Evolutionary conservation across 2,113 vertebrate species (phyloP).

Genomic region (Oncorhynchus keta): DNA sequence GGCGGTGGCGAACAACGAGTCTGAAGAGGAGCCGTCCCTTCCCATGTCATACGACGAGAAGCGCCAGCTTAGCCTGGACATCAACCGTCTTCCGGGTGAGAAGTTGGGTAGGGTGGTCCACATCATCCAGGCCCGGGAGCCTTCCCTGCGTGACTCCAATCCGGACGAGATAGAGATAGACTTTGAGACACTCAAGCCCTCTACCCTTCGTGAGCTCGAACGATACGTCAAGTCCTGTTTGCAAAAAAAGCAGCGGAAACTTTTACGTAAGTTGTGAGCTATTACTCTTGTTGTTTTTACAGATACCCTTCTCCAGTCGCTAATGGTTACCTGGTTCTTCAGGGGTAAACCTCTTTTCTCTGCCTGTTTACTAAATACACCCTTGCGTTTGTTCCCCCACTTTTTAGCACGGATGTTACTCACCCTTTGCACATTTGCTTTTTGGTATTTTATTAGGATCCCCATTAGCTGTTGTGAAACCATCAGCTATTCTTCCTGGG

Average conservation of each 20-base stretch:
- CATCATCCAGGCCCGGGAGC: conserved; percentile 96
- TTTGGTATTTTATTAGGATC: no score
- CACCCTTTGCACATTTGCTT: background rate
- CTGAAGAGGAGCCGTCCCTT: conserved; percentile 89
- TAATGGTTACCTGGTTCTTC: conserved; percentile 35
- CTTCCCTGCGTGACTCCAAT: conserved; percentile 96
- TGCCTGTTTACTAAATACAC: conserved; percentile 44
- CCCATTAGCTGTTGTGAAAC: no score
- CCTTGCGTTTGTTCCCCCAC: background rate
- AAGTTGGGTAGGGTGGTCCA: conserved; percentile 95
- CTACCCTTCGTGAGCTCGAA: conserved; percentile 93
- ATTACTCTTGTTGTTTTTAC: conserved; percentile 4
- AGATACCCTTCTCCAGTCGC: background rate
- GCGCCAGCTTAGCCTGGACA: conserved; percentile 94
- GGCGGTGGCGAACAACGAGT: conserved; percentile 78
- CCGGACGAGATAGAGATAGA: conserved; percentile 98
- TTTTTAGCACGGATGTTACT: background rate
- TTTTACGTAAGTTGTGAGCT: conserved; percentile 81
- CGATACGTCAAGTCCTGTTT: conserved; percentile 98
- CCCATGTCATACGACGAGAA: conserved; percentile 98
- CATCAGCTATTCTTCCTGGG: no score
- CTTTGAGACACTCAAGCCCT: conserved; percentile 97
- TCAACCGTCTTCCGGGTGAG: conserved; percentile 94
- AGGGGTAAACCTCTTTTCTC: conserved; percentile 34
- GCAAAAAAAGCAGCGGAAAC: conserved; percentile 95